Evolutionary conservation across 2,797 vertebrate genomes (phyloP).

Genomic region (Agapornis canus): DNA sequence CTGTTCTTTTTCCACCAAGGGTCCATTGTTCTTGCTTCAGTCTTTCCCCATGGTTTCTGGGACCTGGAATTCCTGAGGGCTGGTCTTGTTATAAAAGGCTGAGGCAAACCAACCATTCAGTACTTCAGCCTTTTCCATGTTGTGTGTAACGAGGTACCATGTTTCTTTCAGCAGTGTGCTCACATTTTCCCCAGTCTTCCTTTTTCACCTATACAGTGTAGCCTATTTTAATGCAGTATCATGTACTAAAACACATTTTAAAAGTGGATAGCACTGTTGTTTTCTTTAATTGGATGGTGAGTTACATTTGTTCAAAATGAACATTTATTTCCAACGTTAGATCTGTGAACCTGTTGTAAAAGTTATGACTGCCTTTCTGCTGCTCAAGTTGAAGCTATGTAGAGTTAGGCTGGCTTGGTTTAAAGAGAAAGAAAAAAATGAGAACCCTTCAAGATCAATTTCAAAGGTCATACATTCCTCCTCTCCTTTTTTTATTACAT

Average conservation of each 20-base stretch:
- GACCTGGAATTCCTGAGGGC: not conserved
- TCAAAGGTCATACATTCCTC: constrained; percentile 19
- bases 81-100: not conserved
- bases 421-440: not conserved
- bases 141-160: fast-evolving
- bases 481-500: not conserved
- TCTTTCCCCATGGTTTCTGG: not conserved
- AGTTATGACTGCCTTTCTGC: not conserved
- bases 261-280: not conserved
- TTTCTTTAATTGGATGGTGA: not conserved
- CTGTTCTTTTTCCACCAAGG: not conserved
- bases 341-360: not conserved
- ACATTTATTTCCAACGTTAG: not conserved
- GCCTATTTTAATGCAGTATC: not conserved
- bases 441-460: not conserved
- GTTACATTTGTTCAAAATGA: not conserved
- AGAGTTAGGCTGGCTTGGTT: not conserved
- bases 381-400: not conserved
- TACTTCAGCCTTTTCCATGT: not conserved
- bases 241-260: not conserved
- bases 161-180: not conserved
- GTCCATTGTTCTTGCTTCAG: not conserved
- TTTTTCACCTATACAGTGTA: not conserved
- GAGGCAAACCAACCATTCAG: not conserved
- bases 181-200: not conserved